These are phyloP conservation scores for Nomada goodeniana DNA, from an alignment of 2,888 invertebrate species.

Conservation along the genomic window DNA sequence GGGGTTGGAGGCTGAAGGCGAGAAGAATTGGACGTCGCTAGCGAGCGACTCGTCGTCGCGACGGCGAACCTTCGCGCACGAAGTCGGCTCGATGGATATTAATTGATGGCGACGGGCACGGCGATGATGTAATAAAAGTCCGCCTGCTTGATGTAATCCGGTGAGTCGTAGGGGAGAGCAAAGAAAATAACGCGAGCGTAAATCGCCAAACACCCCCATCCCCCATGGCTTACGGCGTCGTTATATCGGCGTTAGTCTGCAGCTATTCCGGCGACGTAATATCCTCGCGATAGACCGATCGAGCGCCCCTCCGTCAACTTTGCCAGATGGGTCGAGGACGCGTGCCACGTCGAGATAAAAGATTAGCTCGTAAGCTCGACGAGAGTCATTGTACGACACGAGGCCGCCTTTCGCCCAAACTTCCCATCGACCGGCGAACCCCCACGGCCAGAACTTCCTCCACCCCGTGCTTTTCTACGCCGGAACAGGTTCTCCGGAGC, in stretches of 20 bases:
- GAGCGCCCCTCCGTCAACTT: slow-evolving; percentile 76
- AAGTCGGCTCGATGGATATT: slow-evolving; percentile 33
- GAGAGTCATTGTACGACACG: slow-evolving; percentile 74
- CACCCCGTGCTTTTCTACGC: slow-evolving; percentile 54
- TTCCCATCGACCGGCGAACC: slow-evolving; percentile 29
- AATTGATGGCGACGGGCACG: slow-evolving; percentile 45
- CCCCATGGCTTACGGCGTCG: slow-evolving; percentile 43
- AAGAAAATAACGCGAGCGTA: slow-evolving; percentile 52
- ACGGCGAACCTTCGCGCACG: no score
- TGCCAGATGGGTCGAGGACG: slow-evolving; percentile 82
- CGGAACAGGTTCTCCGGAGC: slow-evolving; percentile 70
- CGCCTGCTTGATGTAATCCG: slow-evolving; percentile 37
- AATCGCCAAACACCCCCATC: slow-evolving; percentile 45
- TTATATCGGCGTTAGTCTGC: slow-evolving; percentile 41
- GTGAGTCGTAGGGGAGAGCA: slow-evolving; percentile 2
- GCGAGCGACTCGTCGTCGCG: no score
- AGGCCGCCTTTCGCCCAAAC: slow-evolving; percentile 36
- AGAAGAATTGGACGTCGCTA: background rate
- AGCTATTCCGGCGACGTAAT: slow-evolving; percentile 58
- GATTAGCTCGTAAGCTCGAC: slow-evolving; percentile 76
- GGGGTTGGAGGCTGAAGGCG: background rate
- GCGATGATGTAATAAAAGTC: slow-evolving; percentile 39
- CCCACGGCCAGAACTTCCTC: slow-evolving; percentile 53
- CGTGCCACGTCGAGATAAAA: slow-evolving; percentile 82
- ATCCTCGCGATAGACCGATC: slow-evolving; percentile 78